phyloP scores from a whole-genome alignment of 2,113 vertebrate genomes.

The Alosa alosa region DNA sequence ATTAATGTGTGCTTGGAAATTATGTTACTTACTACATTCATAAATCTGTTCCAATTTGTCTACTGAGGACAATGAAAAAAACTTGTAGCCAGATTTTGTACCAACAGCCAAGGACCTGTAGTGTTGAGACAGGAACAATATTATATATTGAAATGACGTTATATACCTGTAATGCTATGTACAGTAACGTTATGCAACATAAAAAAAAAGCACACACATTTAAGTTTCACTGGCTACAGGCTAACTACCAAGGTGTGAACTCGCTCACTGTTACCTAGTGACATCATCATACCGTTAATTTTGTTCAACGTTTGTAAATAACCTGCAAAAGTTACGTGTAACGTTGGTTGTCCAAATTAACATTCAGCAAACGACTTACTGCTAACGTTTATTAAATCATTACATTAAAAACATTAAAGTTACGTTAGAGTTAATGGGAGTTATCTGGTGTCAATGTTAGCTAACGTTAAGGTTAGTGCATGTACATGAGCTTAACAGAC shows the following conservation, averaged over 20 bases:
- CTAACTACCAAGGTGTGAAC: too few relatives aligned
- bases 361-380: too few relatives aligned
- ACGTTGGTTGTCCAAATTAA: background rate
- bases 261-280: too few relatives aligned
- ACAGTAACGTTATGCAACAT: background rate
- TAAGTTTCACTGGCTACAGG: too few relatives aligned
- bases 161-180: background rate
- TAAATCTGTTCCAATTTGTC: slow-evolving; percentile 99
- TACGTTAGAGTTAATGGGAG: too few relatives aligned
- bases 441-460: too few relatives aligned
- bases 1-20: background rate
- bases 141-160: background rate
- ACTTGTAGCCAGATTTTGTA: slow-evolving; percentile 97
- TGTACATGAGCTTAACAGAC: background rate
- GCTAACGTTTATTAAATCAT: too few relatives aligned
- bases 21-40: slow-evolving; percentile 92
- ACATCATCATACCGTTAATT: too few relatives aligned
- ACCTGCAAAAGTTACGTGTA: background rate
- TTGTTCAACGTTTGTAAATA: too few relatives aligned
- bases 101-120: slow-evolving; percentile 94
- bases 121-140: background rate
- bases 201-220: background rate
- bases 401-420: too few relatives aligned
- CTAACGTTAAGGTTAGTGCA: background rate
- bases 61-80: slow-evolving; percentile 97